phyloP scores from a whole-genome alignment of 2,797 vertebrate genomes.

The Microctenopoma stevenorrisi region DNA sequence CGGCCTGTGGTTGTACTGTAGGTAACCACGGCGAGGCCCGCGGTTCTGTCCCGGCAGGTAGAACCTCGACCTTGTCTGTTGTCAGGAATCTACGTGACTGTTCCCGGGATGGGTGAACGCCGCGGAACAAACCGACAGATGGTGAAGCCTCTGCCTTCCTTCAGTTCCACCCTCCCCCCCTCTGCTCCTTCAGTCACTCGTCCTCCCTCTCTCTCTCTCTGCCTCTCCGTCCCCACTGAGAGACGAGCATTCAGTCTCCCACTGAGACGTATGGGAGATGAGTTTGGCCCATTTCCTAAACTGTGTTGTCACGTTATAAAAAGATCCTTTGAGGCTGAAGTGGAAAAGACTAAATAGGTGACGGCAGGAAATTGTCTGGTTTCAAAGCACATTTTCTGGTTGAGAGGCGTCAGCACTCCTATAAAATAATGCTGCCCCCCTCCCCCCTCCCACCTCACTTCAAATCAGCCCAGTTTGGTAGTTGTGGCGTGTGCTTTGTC shows the following conservation, averaged over 20 bases:
- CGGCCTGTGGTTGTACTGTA: too few relatives aligned
- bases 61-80: slow-evolving; percentile 15
- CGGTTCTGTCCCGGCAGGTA: neutral
- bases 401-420: slow-evolving; percentile 50
- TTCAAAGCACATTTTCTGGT: slow-evolving; percentile 66
- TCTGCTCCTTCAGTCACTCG: neutral
- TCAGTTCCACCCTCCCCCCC: neutral
- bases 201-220: neutral
- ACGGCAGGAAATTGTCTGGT: slow-evolving; percentile 44
- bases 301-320: slow-evolving; percentile 48
- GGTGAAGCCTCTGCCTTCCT: neutral
- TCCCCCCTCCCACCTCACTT: neutral
- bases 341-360: slow-evolving; percentile 55
- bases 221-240: slow-evolving; percentile 19
- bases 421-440: slow-evolving; percentile 38
- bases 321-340: slow-evolving; percentile 49
- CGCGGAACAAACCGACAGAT: neutral
- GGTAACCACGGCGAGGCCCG: too few relatives aligned
- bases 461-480: slow-evolving; percentile 33
- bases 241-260: slow-evolving; percentile 15
- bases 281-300: slow-evolving; percentile 58
- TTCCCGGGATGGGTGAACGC: neutral
- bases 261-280: slow-evolving; percentile 11
- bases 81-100: neutral
- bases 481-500: slow-evolving; percentile 3